Evolutionary conservation across 2,113 vertebrate species (phyloP).

Genomic region (Pterophyllum scalare): DNA sequence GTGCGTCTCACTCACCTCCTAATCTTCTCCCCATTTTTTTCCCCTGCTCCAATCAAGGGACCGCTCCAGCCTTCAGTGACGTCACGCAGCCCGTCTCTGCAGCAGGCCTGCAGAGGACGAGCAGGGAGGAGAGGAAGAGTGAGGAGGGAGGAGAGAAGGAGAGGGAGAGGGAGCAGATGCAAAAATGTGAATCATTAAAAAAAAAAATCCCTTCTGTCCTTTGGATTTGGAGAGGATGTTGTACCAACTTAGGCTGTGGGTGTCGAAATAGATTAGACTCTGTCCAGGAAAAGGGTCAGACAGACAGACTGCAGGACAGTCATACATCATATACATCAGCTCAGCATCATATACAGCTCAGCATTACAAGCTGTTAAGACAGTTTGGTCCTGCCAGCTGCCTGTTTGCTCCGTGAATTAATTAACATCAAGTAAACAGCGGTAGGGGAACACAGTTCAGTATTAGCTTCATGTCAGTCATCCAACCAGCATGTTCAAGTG

Average conservation of each 20-base stretch:
- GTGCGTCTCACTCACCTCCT: conserved; percentile 79
- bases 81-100: conserved; percentile 82
- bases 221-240: conserved; percentile 1
- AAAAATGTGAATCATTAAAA: conserved; percentile 3
- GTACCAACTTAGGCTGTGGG: conserved; percentile 3
- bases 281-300: background rate
- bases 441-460: background rate
- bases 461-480: background rate
- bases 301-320: background rate
- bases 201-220: conserved; percentile 8
- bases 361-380: background rate
- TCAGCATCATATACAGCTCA: background rate
- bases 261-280: background rate
- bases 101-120: conserved; percentile 77
- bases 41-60: conserved; percentile 71
- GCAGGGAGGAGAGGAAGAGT: conserved; percentile 44
- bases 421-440: background rate
- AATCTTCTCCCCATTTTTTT: conserved; percentile 78
- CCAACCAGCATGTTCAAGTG: background rate
- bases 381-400: background rate
- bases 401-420: background rate
- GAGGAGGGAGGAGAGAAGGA: conserved; percentile 11
- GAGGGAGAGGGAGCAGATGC: conserved; percentile 20
- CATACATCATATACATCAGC: background rate
- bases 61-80: conserved; percentile 79